These are phyloP conservation scores for Trididemnum nubilum DNA, from an alignment of 23 tunicate species.

Conservation along the genomic window DNA sequence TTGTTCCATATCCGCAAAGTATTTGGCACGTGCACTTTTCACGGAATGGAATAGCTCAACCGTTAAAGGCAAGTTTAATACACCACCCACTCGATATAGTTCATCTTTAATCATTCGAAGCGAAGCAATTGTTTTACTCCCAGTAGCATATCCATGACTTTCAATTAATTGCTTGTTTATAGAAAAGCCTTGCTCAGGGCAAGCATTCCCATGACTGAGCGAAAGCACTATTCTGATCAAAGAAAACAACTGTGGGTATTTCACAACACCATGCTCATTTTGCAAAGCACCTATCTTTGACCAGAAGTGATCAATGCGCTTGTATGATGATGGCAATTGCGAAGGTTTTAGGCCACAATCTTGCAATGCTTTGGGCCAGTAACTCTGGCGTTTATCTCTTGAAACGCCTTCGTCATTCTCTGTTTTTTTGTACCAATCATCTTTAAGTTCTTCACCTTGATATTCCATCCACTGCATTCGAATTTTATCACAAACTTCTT, in stretches of 20 bases:
- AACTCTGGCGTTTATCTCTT: not conserved
- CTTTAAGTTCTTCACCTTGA: not conserved
- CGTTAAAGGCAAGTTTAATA: not conserved
- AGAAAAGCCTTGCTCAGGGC: not conserved
- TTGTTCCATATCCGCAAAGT: not conserved
- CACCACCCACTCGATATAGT: not conserved
- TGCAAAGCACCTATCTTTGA: not conserved
- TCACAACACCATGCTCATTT: not conserved
- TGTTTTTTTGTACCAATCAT: not conserved
- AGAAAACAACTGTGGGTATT: constrained; percentile 2
- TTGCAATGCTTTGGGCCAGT: not conserved
- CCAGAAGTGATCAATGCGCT: not conserved
- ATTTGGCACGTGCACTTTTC: too few relatives aligned
- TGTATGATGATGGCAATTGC: not conserved
- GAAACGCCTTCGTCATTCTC: not conserved
- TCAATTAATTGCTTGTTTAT: not conserved
- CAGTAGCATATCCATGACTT: not conserved
- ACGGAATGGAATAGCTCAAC: not conserved
- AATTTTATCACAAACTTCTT: not conserved
- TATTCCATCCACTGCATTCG: not conserved
- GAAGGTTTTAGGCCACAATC: not conserved
- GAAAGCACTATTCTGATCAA: not conserved
- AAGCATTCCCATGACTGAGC: not conserved
- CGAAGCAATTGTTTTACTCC: not conserved
- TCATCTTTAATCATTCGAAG: not conserved